Evolutionary conservation across 2,113 vertebrate genomes (phyloP).

Genomic region (Stomatorhinus ivindoensis): DNA sequence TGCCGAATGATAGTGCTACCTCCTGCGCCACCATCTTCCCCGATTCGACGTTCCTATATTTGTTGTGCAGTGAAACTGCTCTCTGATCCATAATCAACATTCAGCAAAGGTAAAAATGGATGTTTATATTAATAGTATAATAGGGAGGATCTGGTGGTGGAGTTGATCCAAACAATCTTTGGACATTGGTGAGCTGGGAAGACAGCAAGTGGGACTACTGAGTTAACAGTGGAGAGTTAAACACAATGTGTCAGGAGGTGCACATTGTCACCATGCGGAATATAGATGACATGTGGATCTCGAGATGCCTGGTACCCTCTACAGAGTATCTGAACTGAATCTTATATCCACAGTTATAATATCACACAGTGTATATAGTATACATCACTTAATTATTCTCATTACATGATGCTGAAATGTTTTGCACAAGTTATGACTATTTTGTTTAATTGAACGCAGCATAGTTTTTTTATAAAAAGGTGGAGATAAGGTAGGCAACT

Average conservation of each 20-base stretch:
- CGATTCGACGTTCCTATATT: not conserved
- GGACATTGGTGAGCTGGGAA: not conserved
- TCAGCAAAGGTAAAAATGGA: not conserved
- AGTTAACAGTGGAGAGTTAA: not conserved
- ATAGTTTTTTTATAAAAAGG: not conserved
- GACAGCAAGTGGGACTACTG: not conserved
- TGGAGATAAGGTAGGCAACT: not conserved
- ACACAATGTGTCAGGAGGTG: not conserved
- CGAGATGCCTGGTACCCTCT: not conserved
- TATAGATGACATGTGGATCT: not conserved
- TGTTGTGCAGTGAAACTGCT: not conserved
- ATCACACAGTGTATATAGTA: not conserved
- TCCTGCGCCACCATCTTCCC: too few relatives aligned
- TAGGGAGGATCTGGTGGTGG: not conserved
- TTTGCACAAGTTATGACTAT: not conserved
- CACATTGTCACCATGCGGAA: not conserved
- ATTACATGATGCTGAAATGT: not conserved
- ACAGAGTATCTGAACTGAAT: not conserved
- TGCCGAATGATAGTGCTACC: too few relatives aligned
- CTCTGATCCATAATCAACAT: not conserved
- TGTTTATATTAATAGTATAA: not conserved
- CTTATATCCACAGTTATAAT: not conserved
- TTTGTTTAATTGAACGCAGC: not conserved
- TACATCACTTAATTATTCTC: not conserved
- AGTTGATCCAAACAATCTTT: not conserved